Evolutionary conservation across 1,140 invertebrate species (phyloP).

Genomic region (Rhyacophila brunnea): DNA sequence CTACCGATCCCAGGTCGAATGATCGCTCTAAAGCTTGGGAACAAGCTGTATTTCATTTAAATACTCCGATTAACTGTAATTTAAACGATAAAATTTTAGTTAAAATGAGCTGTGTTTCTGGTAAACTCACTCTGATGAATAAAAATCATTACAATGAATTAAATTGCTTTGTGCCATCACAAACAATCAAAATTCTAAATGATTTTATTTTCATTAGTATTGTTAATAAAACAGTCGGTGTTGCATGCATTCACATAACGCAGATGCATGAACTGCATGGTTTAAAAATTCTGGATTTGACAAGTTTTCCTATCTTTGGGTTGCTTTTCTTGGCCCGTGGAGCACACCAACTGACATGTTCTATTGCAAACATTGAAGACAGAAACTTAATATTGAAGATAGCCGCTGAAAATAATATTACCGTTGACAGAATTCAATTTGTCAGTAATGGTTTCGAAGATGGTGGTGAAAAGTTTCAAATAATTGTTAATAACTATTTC

Average conservation of each 20-base stretch:
- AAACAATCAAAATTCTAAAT: slow-evolving; percentile 22
- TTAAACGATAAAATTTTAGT: not conserved
- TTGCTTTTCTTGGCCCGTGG: slow-evolving; percentile 23
- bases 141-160: not conserved
- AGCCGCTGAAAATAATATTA: slow-evolving; percentile 18
- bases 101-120: slow-evolving; percentile 10
- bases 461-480: slow-evolving; percentile 10
- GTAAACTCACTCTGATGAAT: slow-evolving; percentile 13
- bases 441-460: not conserved
- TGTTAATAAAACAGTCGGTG: slow-evolving; percentile 7
- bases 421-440: slow-evolving; percentile 10
- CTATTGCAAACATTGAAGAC: not conserved
- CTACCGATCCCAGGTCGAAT: slow-evolving; percentile 51
- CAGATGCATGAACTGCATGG: slow-evolving; percentile 14
- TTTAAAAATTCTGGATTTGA: slow-evolving; percentile 22
- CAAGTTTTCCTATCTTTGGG: slow-evolving; percentile 23
- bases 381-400: slow-evolving; percentile 11
- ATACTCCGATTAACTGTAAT: not conserved
- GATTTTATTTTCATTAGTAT: slow-evolving; percentile 21
- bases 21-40: slow-evolving; percentile 69
- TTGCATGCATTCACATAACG: slow-evolving; percentile 20
- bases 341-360: slow-evolving; percentile 6
- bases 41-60: slow-evolving; percentile 62
- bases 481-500: slow-evolving; percentile 20
- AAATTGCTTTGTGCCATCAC: slow-evolving; percentile 5